A percentile compares a stretch with the other conserved stretches of the same genome.
These are phyloP conservation scores for Fratercula arctica DNA, from an alignment of 2,797 vertebrate species.

Conservation along the genomic window DNA sequence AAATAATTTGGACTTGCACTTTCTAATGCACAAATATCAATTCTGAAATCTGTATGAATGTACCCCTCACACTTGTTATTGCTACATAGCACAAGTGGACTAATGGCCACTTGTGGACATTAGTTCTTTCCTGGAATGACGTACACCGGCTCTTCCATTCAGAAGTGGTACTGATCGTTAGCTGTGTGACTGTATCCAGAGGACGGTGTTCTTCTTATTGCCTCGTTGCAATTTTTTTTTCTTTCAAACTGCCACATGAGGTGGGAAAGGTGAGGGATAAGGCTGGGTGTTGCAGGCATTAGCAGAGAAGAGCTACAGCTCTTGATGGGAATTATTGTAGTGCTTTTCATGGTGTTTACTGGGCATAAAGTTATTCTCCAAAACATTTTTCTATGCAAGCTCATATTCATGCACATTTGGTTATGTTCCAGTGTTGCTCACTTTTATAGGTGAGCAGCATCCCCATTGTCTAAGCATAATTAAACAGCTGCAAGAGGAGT, in stretches of 20 bases:
- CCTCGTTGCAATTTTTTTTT: not conserved
- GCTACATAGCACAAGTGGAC: not conserved
- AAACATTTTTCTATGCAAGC: not conserved
- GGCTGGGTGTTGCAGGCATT: not conserved
- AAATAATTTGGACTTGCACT: not conserved
- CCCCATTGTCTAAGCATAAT: not conserved
- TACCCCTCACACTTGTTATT: not conserved
- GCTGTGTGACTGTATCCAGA: not conserved
- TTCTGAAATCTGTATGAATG: not conserved
- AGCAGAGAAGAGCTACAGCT: not conserved
- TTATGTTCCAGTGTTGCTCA: not conserved
- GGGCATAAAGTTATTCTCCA: not conserved
- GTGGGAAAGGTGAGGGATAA: not conserved
- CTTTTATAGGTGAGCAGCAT: not conserved
- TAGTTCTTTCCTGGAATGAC: not conserved
- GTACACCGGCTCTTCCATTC: not conserved
- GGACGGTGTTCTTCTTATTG: not conserved
- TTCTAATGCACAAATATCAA: not conserved
- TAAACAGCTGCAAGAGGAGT: not conserved
- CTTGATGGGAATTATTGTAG: not conserved
- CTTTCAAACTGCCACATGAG: accelerated
- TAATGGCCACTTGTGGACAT: too few species aligned
- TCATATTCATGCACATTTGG: not conserved
- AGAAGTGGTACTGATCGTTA: not conserved
- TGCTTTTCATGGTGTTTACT: not conserved